Percentiles rank a stretch among this genome's conserved stretches.
These are phyloP conservation scores for Protosalanx chinensis DNA, from an alignment of 2,797 vertebrate genomes.

Conservation along the genomic window DNA sequence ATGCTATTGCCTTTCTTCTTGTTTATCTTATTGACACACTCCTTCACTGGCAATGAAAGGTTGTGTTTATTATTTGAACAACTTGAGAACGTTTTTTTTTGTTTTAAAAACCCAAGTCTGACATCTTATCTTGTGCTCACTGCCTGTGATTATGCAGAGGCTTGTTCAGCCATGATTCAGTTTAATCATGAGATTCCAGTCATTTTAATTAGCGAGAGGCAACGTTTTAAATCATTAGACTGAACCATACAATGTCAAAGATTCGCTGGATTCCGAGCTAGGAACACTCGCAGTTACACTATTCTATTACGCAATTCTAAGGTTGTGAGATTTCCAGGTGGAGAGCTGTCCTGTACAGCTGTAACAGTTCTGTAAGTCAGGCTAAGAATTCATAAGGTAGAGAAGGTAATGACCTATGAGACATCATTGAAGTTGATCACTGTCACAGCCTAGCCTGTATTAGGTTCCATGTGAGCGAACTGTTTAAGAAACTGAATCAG, in stretches of 20 bases:
- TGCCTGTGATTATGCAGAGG: background rate
- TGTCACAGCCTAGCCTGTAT: background rate
- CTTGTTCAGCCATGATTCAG: background rate
- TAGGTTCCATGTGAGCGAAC: no score
- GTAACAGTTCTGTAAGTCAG: background rate
- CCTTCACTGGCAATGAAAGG: background rate
- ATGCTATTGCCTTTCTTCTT: constrained; percentile 2
- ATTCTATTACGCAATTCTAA: no score
- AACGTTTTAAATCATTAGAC: background rate
- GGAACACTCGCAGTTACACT: no score
- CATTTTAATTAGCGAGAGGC: background rate
- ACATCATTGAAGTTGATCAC: background rate
- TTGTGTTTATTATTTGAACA: background rate
- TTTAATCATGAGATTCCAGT: background rate
- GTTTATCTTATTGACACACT: constrained; percentile 4
- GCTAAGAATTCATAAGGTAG: background rate
- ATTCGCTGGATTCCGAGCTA: background rate
- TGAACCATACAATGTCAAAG: background rate
- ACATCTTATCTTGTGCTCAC: background rate
- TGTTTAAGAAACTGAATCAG: background rate
- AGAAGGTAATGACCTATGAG: background rate
- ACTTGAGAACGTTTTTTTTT: background rate
- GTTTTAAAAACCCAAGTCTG: background rate
- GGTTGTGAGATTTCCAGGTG: no score
- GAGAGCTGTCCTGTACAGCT: background rate